phyloP scores from a whole-genome alignment of 2,888 invertebrate species.

The Yponomeuta sedellus region DNA sequence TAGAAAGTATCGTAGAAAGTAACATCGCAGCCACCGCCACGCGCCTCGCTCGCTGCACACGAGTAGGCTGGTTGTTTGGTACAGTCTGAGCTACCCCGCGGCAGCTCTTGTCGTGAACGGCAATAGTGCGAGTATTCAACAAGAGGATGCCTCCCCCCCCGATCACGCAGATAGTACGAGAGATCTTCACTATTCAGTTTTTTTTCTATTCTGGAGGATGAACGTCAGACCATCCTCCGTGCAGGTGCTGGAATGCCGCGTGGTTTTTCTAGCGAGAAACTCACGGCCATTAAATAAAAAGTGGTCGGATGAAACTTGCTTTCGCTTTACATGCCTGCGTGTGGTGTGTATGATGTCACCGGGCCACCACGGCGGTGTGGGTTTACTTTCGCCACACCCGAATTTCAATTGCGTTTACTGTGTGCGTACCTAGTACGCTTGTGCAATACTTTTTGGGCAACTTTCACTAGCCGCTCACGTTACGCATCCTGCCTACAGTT shows the following conservation, averaged over 20 bases:
- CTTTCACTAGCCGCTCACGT: slow-evolving; percentile 72
- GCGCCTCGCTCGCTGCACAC: slow-evolving; percentile 39
- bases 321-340: slow-evolving; percentile 14
- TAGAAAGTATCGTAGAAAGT: slow-evolving; percentile 76
- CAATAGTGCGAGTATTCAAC: no score
- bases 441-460: slow-evolving; percentile 73
- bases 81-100: no score
- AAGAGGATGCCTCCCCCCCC: no score
- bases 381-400: slow-evolving; percentile 65
- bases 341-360: slow-evolving; percentile 13
- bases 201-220: slow-evolving; percentile 26
- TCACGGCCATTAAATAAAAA: slow-evolving; percentile 14
- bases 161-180: not conserved
- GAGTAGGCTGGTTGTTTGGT: not conserved
- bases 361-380: not conserved
- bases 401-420: slow-evolving; percentile 66
- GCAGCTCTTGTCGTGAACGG: not conserved
- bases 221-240: slow-evolving; percentile 18
- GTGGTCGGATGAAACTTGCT: slow-evolving; percentile 14
- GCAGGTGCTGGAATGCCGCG: slow-evolving; percentile 24
- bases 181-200: slow-evolving; percentile 50
- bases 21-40: slow-evolving; percentile 66
- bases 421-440: slow-evolving; percentile 59
- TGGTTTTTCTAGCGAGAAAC: slow-evolving; percentile 24
- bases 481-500: slow-evolving; percentile 68